phyloP scores from a whole-genome alignment of 2,888 invertebrate genomes.

The Metellina segmentata region DNA sequence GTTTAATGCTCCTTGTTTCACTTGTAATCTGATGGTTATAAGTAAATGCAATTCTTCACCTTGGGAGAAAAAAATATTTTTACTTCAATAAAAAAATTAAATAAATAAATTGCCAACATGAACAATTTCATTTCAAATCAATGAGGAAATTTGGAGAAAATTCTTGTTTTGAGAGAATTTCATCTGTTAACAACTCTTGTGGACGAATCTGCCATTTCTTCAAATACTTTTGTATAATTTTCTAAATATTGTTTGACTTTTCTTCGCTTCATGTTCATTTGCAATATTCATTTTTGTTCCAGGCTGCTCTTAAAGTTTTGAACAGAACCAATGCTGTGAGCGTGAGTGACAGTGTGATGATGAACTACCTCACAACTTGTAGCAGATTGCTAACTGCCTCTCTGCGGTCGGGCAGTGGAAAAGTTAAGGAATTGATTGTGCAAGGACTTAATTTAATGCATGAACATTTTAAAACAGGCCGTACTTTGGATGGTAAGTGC shows the following conservation, averaged over 20 bases:
- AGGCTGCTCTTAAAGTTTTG: slow-evolving; percentile 7
- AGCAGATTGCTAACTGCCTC: neutral
- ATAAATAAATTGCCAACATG: neutral
- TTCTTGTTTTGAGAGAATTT: no score
- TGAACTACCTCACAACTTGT: neutral
- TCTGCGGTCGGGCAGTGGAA: neutral
- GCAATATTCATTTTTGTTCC: neutral
- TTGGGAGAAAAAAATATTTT: no score
- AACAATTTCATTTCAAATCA: no score
- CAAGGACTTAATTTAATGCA: neutral
- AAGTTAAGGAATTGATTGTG: slow-evolving; percentile 17
- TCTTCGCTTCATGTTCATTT: neutral
- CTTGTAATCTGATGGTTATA: no score
- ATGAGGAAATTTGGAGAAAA: no score
- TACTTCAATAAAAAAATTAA: no score
- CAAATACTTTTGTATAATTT: neutral
- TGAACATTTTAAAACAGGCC: neutral
- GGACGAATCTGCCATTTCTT: no score
- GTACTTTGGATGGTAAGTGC: neutral
- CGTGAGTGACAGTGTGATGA: neutral
- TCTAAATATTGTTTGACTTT: neutral
- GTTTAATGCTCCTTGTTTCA: no score
- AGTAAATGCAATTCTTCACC: no score
- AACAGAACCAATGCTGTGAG: neutral
- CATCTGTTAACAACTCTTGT: no score